Base-by-base conservation (phyloP, 2,888 invertebrate species). In the Idaea aversata region DNA sequence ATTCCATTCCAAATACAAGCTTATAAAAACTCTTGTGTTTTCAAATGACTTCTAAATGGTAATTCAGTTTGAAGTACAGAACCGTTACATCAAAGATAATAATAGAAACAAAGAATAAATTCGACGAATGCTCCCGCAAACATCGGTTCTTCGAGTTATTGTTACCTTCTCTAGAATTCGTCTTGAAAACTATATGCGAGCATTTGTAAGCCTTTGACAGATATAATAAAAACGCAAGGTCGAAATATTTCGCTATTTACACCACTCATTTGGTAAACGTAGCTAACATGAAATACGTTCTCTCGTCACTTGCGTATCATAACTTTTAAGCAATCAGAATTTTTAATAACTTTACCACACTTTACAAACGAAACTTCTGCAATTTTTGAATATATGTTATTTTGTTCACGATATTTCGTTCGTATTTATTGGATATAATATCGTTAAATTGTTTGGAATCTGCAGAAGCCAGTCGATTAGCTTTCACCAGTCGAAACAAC, bases 171-270 rank as follows among this genome's bases (percentile, higher is more conserved):
- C 63, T 64, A 57, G 61, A 59, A 66, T 67, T 57, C 65, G 63
- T 60, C 63, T 62, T 57, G 63, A 63, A 64, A 64, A 63, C 57
- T 72, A 66, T 16, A 59, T 71, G 65, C 67, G 64, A 66, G 65
- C 67, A 63, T 67, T 69, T 67, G 63, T 70, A 72, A 67, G 72
- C 68, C 65, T 66, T 68, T 65, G 65, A 69, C 66, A 65, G 47
- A 4, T 61, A 64, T 72, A 25, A 25, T 25, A 75, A 81, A 81
- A 82, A 76, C 75, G 75, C 88, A 87, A 90, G 89, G 90, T 83
- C 85, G 83, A 74, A 76, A 78, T 75, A 79, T 76, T 47, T 47
- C 7, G 83, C 88, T 84, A 89, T 90, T 89, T 88, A 90, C 90
- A 83, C 85, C 79, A 74, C 74, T 70, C 74, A 80, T 85, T 83